Evolutionary conservation across 2,888 invertebrate species (phyloP).

Genomic region (Lepidocyrtinus sp.): DNA sequence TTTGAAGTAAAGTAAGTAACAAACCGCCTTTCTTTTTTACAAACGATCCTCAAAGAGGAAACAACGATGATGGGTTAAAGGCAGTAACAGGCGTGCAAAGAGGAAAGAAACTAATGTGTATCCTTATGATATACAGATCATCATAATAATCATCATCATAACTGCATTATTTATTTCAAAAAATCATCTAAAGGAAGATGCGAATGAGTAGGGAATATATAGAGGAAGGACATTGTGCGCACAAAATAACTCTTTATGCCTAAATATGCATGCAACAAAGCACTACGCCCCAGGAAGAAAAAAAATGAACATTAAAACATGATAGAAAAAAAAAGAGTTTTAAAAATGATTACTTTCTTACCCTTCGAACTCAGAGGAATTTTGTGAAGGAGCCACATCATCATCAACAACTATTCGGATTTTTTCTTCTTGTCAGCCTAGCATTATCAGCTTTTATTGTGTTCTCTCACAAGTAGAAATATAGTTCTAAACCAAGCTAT

Average conservation of each 20-base stretch:
- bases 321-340: constrained; percentile 27
- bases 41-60: constrained; percentile 14
- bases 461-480: constrained; percentile 17
- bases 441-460: constrained; percentile 46
- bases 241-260: not conserved
- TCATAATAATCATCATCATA: constrained; percentile 40
- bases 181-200: constrained; percentile 7
- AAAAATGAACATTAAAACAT: constrained; percentile 41
- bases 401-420: constrained; percentile 23
- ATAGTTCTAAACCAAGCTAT: not conserved
- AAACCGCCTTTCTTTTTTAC: not conserved
- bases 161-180: constrained; percentile 53
- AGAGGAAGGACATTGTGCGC: not conserved
- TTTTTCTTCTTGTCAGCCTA: constrained; percentile 37
- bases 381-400: constrained; percentile 55
- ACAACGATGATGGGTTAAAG: constrained; percentile 22
- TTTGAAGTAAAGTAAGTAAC: not conserved
- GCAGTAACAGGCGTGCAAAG: constrained; percentile 22
- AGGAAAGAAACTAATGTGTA: constrained; percentile 39
- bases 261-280: constrained; percentile 42
- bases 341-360: constrained; percentile 56
- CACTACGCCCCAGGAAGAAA: constrained; percentile 54
- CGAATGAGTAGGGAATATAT: not conserved
- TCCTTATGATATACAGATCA: constrained; percentile 39
- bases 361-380: constrained; percentile 59